Evolutionary conservation across 1,140 invertebrate genomes (phyloP).

Genomic region (Marisa cornuarietis): DNA sequence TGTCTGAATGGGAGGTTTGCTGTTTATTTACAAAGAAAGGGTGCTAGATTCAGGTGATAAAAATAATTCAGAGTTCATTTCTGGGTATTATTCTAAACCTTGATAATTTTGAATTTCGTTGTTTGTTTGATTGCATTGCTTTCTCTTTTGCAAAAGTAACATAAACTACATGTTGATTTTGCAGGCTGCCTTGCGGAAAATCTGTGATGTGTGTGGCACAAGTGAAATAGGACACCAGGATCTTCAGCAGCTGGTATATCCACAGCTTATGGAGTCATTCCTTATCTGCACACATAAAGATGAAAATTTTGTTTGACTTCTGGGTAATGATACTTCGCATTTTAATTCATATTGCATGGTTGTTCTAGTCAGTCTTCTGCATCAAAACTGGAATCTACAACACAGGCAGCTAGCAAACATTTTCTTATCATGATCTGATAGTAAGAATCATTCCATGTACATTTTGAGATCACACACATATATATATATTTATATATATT

Average conservation of each 20-base stretch:
- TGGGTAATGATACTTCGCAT: too few relatives aligned
- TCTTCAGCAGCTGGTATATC: constrained; percentile 72
- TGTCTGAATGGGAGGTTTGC: too few relatives aligned
- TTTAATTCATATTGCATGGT: too few relatives aligned
- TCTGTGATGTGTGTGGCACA: constrained; percentile 71
- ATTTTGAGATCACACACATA: too few relatives aligned
- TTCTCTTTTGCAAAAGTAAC: constrained; percentile 17
- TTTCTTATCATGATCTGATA: too few relatives aligned
- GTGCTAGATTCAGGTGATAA: too few relatives aligned
- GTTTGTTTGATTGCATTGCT: not conserved
- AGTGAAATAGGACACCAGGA: constrained; percentile 70
- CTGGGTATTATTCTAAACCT: not conserved
- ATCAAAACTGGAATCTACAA: too few relatives aligned
- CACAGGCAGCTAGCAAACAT: too few relatives aligned
- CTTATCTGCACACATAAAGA: constrained; percentile 76
- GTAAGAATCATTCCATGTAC: too few relatives aligned
- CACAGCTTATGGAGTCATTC: constrained; percentile 76
- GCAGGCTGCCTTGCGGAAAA: constrained; percentile 77
- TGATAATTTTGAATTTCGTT: constrained; percentile 1
- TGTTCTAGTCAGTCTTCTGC: too few relatives aligned
- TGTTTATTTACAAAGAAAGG: too few relatives aligned
- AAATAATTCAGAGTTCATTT: not conserved
- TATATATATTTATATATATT: too few relatives aligned
- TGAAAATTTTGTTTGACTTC: constrained; percentile 71
- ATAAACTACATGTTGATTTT: constrained; percentile 35